Percentiles rank a stretch among this genome's conserved stretches.
Evolutionary conservation across 1,140 invertebrate species (phyloP).

Genomic region (Venturia canescens): DNA sequence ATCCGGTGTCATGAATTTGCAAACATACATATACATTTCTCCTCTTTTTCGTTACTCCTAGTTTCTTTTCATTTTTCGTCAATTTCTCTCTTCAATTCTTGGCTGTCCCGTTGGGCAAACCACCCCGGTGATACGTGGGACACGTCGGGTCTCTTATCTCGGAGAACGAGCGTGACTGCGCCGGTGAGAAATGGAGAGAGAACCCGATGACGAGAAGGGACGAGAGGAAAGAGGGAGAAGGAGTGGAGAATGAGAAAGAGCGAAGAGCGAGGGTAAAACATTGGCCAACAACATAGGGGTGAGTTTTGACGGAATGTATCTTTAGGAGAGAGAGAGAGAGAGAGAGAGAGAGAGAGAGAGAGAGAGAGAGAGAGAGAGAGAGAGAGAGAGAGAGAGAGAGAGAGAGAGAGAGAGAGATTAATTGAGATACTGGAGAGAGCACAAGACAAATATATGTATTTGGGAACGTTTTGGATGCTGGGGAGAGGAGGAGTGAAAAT

Average conservation of each 20-base stretch:
- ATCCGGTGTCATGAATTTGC: not conserved
- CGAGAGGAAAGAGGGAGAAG: constrained; percentile 29
- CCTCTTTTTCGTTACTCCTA: too few relatives aligned
- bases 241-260: constrained; percentile 44
- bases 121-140: constrained; percentile 5
- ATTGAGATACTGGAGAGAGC: too few relatives aligned
- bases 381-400: not conserved
- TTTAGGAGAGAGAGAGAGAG: not conserved
- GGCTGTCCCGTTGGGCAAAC: not conserved
- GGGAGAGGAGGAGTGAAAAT: not conserved
- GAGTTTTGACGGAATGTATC: not conserved
- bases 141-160: constrained; percentile 16
- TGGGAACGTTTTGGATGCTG: not conserved
- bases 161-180: constrained; percentile 6
- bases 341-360: not conserved
- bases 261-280: constrained; percentile 8
- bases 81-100: not conserved
- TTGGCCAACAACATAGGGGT: constrained; percentile 8
- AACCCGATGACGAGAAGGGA: constrained; percentile 19
- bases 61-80: not conserved
- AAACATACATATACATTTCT: too few relatives aligned
- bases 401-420: not conserved
- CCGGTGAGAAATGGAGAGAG: constrained; percentile 24
- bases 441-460: too few relatives aligned
- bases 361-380: not conserved